Conservation (phyloP, 2,113 vertebrate genomes). For the Protobothrops flavoviridis region DNA sequence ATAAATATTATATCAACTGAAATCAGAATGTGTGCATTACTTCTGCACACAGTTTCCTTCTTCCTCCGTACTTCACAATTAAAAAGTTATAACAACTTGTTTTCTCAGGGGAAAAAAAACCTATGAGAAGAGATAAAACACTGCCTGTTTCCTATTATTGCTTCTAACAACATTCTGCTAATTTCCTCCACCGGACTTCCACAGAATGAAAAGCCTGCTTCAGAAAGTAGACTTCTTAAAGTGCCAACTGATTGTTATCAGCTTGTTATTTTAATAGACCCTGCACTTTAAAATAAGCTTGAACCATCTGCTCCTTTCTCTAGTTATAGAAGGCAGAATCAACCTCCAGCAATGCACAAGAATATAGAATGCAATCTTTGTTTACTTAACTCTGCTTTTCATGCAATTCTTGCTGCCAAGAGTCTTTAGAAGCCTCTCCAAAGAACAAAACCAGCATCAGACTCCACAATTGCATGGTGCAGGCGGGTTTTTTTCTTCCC, state of each 20-base stretch:
- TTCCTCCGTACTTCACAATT: accelerated
- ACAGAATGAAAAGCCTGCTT: slow-evolving; percentile 45
- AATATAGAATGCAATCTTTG: slow-evolving; percentile 31
- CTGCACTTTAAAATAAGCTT: slow-evolving; percentile 60
- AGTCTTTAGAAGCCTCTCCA: slow-evolving; percentile 6
- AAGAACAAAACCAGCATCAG: slow-evolving; percentile 1
- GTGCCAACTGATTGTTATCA: slow-evolving; percentile 56
- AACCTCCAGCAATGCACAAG: slow-evolving; percentile 31
- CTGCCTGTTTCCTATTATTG: slow-evolving; percentile 11
- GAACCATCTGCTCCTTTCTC: slow-evolving; percentile 61
- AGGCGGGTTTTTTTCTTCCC: background rate
- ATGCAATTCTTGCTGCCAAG: slow-evolving; percentile 1
- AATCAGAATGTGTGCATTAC: background rate
- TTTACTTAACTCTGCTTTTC: slow-evolving; percentile 46
- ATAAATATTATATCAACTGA: background rate
- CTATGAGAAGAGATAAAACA: slow-evolving; percentile 40
- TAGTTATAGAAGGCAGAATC: slow-evolving; percentile 49
- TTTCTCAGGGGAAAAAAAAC: background rate
- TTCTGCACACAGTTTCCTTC: background rate
- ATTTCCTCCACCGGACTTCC: slow-evolving; percentile 33
- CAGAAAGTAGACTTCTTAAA: slow-evolving; percentile 43
- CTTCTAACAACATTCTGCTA: slow-evolving; percentile 42
- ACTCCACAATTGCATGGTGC: background rate
- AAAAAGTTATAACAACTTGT: background rate
- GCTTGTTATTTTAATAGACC: slow-evolving; percentile 58